phyloP scores from a whole-genome alignment of 1,140 invertebrate species.

The Dolichoris vasculosae region DNA sequence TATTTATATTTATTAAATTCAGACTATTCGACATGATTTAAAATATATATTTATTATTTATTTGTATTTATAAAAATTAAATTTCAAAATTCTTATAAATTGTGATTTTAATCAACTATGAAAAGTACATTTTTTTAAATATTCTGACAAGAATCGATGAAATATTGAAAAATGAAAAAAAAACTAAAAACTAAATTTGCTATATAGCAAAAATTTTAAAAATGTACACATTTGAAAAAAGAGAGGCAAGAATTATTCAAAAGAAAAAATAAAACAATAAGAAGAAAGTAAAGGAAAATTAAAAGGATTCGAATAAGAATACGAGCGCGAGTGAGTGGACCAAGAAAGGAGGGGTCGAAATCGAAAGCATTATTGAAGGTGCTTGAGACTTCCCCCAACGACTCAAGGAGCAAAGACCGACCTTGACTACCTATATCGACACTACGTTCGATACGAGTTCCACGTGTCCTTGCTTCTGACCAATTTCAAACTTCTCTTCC shows the following conservation, averaged over 20 bases:
- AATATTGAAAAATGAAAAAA: too few species aligned
- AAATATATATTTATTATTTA: too few species aligned
- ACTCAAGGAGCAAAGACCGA: slow-evolving; percentile 69
- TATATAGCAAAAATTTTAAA: too few species aligned
- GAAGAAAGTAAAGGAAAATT: neutral
- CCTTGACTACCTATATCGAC: slow-evolving; percentile 66
- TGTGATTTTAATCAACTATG: too few species aligned
- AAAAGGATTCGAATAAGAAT: neutral
- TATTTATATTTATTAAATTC: too few species aligned
- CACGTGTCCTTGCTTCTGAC: slow-evolving; percentile 62
- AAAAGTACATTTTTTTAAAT: too few species aligned
- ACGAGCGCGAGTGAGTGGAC: neutral
- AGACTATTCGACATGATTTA: too few species aligned
- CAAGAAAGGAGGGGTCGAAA: neutral
- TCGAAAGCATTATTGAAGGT: slow-evolving; percentile 31
- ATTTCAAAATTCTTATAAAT: too few species aligned
- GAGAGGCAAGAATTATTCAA: neutral
- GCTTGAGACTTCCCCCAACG: neutral
- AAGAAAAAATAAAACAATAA: neutral
- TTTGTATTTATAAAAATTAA: too few species aligned
- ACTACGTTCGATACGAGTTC: slow-evolving; percentile 66
- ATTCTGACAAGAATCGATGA: too few species aligned
- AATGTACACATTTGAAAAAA: too few species aligned
- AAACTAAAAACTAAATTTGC: too few species aligned
- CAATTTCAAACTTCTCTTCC: slow-evolving; percentile 39